Base-by-base conservation (phyloP, 2,797 vertebrate genomes). In the Enteromius argenteus region DNA sequence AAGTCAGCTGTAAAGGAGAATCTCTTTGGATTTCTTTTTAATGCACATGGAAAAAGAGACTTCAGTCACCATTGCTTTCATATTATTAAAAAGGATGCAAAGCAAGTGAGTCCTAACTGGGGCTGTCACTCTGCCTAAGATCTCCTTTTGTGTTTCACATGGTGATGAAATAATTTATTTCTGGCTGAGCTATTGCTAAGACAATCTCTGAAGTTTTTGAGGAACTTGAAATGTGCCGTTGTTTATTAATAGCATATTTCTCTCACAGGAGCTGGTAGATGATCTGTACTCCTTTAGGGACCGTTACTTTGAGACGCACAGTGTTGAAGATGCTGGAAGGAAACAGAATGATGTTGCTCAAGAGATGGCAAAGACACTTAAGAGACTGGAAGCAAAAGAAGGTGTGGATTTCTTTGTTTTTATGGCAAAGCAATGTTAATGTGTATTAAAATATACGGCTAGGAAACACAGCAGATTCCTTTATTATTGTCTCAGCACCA, bases 241-340 rank as follows among this genome's bases (percentile, higher is more conserved):
- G 2, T 74, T 23, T 60, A 46, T 27, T 51, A 37, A 13, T 46
- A 44, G 68, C 11, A 39, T 5, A 11, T 46, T 10, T 81, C 32
- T 85, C 27, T 73, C 76, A 2, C 88, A 98, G 97, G 96, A 95
- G 77, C 92, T 97, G 0, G 97, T 98, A 83, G 96, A 97, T 89
- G 93, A 92, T 21, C 92, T 98, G 4, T 96, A 97, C 88, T 86
- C 90, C 62, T 98, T 97, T 89, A 93, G 97, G 91, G 97, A 98
- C 79, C 91, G 93, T 89, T 98, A 97, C 90, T 97, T 97, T 75
- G 97, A 97, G 90, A 95, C 93, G 15, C 97, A 96, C 69, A 86
- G 92, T 58, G 93, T 97, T 60, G 96, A 96, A 85, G 94, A 96
- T 86, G 97, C 97, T 27, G 92, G 89, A 0, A 94, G 71, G 83